These are phyloP conservation scores for Drosophila nigrodunni DNA, from an alignment of 1,140 invertebrate genomes.

Conservation along the genomic window DNA sequence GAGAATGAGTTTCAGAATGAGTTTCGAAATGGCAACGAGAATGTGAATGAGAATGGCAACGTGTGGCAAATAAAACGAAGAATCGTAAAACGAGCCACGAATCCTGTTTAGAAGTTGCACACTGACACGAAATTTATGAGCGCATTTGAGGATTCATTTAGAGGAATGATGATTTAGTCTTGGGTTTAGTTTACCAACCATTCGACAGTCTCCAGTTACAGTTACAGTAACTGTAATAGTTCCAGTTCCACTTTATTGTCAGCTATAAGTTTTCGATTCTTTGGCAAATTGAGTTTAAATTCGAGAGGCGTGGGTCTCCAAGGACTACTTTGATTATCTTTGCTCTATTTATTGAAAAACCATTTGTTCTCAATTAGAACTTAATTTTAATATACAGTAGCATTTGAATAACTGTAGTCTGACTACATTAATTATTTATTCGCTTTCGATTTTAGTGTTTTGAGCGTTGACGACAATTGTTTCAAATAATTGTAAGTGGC, in stretches of 20 bases:
- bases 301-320: not conserved
- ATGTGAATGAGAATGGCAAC: slow-evolving; percentile 33
- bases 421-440: slow-evolving; percentile 4
- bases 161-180: slow-evolving; percentile 32
- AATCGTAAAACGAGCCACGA: slow-evolving; percentile 55
- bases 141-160: slow-evolving; percentile 42
- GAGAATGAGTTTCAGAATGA: slow-evolving; percentile 16
- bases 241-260: slow-evolving; percentile 10
- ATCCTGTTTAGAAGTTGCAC: slow-evolving; percentile 46
- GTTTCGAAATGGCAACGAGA: slow-evolving; percentile 9
- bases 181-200: slow-evolving; percentile 12
- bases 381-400: not conserved
- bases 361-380: not conserved
- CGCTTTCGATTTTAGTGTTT: not conserved
- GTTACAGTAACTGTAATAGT: too few relatives aligned
- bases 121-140: slow-evolving; percentile 59
- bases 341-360: slow-evolving; percentile 2
- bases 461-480: slow-evolving; percentile 55
- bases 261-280: slow-evolving; percentile 18
- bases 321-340: not conserved
- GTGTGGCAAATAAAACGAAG: slow-evolving; percentile 58
- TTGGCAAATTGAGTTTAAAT: slow-evolving; percentile 27
- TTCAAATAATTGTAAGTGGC: slow-evolving; percentile 68
- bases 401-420: not conserved
- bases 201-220: not conserved